phyloP scores from a whole-genome alignment of 2,797 vertebrate species.

The Yasuhikotakia modesta region DNA sequence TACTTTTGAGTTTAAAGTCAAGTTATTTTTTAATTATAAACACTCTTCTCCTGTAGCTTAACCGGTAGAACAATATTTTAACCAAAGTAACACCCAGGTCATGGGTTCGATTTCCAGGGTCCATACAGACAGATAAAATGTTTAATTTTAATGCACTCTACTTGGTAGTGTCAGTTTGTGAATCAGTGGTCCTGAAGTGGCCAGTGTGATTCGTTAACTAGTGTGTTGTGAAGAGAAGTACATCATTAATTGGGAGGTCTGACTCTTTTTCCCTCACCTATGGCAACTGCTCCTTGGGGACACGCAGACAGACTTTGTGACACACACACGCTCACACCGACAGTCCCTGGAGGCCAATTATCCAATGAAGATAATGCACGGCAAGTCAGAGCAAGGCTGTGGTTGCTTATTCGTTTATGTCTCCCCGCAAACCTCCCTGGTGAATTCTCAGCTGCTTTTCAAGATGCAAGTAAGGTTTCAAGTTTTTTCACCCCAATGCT shows the following conservation, averaged over 20 bases:
- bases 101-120: not conserved
- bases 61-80: not conserved
- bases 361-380: conserved; percentile 70
- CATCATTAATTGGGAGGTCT: conserved; percentile 76
- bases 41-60: not conserved
- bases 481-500: not conserved
- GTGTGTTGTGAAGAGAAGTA: conserved; percentile 75
- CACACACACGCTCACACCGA: conserved; percentile 51
- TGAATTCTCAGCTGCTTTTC: conserved; percentile 38
- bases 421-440: conserved; percentile 48
- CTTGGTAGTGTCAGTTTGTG: not conserved
- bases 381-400: conserved; percentile 78
- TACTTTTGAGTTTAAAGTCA: not conserved
- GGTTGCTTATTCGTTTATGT: conserved; percentile 68
- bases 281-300: conserved; percentile 76
- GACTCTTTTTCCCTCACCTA: conserved; percentile 66
- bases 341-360: conserved; percentile 80
- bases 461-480: conserved; percentile 5
- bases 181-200: not conserved
- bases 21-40: not conserved
- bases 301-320: conserved; percentile 66
- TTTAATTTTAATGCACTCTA: not conserved
- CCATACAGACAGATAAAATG: not conserved
- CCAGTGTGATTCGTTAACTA: conserved; percentile 57
- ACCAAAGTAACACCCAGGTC: not conserved